These are phyloP conservation scores for Cataglyphis hispanica DNA, from an alignment of 1,140 invertebrate genomes.

Conservation along the genomic window DNA sequence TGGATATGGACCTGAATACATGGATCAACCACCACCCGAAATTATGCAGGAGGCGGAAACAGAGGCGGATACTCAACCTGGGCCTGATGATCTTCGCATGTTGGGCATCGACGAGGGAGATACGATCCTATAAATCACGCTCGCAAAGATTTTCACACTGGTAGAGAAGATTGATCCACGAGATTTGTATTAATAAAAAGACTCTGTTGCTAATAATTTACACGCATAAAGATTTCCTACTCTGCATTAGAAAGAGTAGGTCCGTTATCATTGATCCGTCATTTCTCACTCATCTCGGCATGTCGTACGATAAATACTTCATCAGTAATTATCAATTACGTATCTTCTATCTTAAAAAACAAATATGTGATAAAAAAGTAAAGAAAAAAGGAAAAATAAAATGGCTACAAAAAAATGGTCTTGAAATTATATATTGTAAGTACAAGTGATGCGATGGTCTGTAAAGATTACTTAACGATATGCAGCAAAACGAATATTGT, in stretches of 20 bases:
- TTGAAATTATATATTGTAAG: slow-evolving; percentile 21
- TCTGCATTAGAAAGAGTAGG: neutral
- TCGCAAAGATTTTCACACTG: neutral
- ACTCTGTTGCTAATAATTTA: slow-evolving; percentile 29
- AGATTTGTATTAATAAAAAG: neutral
- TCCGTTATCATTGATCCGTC: neutral
- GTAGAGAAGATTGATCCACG: neutral
- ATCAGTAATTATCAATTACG: neutral
- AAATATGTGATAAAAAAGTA: slow-evolving; percentile 7
- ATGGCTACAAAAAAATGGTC: neutral
- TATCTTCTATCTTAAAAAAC: neutral
- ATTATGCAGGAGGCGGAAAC: slow-evolving; percentile 83
- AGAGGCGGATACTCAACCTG: slow-evolving; percentile 82
- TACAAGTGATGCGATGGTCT: neutral
- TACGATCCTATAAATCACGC: slow-evolving; percentile 82
- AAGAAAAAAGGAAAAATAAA: neutral
- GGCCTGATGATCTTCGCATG: slow-evolving; percentile 85
- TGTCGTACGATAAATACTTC: neutral
- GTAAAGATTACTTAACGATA: slow-evolving; percentile 55
- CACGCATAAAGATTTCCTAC: neutral
- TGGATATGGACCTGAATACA: slow-evolving; percentile 84
- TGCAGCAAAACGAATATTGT: slow-evolving; percentile 28
- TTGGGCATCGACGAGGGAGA: slow-evolving; percentile 86
- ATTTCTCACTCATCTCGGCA: neutral
- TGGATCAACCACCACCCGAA: slow-evolving; percentile 85